Conservation (phyloP, 2,888 invertebrate species). For the Ichneumoninae sp. region DNA sequence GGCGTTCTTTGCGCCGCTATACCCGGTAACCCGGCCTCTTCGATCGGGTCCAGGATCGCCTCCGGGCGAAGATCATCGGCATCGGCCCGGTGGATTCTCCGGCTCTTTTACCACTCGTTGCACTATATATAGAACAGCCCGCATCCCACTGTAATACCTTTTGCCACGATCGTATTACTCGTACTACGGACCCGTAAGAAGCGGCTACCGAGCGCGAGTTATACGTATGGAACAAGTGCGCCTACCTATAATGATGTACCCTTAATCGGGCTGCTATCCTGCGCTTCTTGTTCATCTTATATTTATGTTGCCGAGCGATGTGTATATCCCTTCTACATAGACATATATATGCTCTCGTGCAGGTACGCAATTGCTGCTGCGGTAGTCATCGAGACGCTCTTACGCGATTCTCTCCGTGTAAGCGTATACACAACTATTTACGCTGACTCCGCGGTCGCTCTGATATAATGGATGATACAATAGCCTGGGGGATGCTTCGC, state of each 20-base stretch:
- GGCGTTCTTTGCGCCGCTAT: constrained; percentile 43
- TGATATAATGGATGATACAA: constrained; percentile 68
- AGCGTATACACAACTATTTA: constrained; percentile 30
- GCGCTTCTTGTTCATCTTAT: constrained; percentile 56
- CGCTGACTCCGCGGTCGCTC: constrained; percentile 57
- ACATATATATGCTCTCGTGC: constrained; percentile 6
- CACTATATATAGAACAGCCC: constrained; percentile 62
- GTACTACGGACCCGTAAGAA: constrained; percentile 62
- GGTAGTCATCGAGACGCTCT: constrained; percentile 43
- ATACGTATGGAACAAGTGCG: constrained; percentile 15
- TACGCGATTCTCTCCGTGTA: constrained; percentile 47
- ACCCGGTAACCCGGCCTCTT: constrained; percentile 44
- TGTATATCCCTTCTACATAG: constrained; percentile 9
- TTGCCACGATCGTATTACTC: constrained; percentile 54
- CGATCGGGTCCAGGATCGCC: constrained; percentile 35
- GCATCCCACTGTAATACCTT: constrained; percentile 48
- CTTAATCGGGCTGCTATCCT: constrained; percentile 62
- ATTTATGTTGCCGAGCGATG: constrained; percentile 36
- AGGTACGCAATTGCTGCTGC: constrained; percentile 53
- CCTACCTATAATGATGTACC: constrained; percentile 42
- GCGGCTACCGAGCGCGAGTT: constrained; percentile 18
- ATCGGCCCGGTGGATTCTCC: constrained; percentile 47
- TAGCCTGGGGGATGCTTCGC: constrained; percentile 52
- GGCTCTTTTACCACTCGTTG: constrained; percentile 15
- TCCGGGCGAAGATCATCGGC: constrained; percentile 61